phyloP scores from a whole-genome alignment of 1,140 invertebrate genomes.

The Sipha flava region DNA sequence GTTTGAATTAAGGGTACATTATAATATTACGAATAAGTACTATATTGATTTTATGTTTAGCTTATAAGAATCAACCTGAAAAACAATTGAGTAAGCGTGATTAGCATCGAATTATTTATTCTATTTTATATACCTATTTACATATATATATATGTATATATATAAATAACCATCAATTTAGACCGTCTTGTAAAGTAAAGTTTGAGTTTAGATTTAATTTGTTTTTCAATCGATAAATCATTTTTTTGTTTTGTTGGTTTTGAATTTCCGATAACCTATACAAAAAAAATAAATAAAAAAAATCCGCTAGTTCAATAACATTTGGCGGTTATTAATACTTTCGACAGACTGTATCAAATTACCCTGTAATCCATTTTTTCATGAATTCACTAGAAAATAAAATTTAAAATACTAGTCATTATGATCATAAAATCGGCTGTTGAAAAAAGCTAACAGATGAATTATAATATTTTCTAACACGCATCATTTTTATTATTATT shows the following conservation, averaged over 20 bases:
- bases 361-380: conserved; percentile 8
- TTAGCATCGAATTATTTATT: neutral
- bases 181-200: neutral
- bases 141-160: too few relatives aligned
- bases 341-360: neutral
- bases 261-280: neutral
- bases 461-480: too few relatives aligned
- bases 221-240: neutral
- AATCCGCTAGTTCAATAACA: neutral
- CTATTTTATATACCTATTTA: too few relatives aligned
- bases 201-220: neutral
- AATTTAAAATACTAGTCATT: neutral
- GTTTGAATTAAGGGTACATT: too few relatives aligned
- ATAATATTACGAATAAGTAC: too few relatives aligned
- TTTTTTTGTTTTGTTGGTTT: too few relatives aligned
- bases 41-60: too few relatives aligned
- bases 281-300: neutral
- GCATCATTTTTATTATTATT: too few relatives aligned
- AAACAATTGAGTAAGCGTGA: neutral
- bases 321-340: neutral
- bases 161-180: too few relatives aligned
- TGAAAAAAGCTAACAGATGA: too few relatives aligned
- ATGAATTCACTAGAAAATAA: neutral
- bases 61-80: too few relatives aligned
- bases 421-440: neutral